phyloP scores from a whole-genome alignment of 2,113 vertebrate species.

The Catharus fuscescens region DNA sequence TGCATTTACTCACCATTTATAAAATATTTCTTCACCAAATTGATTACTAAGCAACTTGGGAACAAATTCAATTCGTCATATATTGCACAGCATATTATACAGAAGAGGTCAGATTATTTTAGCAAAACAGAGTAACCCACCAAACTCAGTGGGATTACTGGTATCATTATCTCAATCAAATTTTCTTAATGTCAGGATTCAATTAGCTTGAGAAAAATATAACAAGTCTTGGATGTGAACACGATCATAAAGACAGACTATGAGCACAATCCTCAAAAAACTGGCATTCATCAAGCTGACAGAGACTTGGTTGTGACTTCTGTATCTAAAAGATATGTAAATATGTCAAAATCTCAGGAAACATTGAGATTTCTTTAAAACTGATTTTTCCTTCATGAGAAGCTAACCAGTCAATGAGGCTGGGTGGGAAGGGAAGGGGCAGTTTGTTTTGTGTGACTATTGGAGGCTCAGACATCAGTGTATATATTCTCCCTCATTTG shows the following conservation, averaged over 20 bases:
- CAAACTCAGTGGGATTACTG: neutral
- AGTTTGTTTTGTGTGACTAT: neutral
- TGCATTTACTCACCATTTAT: neutral
- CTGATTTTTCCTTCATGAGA: conserved; percentile 57
- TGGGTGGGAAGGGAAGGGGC: neutral
- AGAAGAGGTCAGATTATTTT: neutral
- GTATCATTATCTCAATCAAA: neutral
- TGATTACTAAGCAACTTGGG: neutral
- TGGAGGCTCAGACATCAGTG: neutral
- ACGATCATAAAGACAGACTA: neutral
- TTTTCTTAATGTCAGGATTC: neutral
- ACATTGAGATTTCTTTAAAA: conserved; percentile 22
- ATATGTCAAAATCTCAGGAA: conserved; percentile 61
- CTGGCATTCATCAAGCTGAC: conserved; percentile 46
- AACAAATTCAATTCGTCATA: neutral
- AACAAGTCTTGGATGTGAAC: neutral
- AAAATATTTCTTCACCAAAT: neutral
- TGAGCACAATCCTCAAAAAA: conserved; percentile 40
- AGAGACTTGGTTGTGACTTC: conserved; percentile 49
- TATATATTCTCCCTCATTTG: conserved; percentile 48
- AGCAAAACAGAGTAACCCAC: neutral
- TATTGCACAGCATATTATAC: neutral
- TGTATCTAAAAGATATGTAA: conserved; percentile 54
- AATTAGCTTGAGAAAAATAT: neutral
- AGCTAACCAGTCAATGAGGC: neutral